Conservation (phyloP, 2,113 vertebrate species). For the Bubo blakistoni region DNA sequence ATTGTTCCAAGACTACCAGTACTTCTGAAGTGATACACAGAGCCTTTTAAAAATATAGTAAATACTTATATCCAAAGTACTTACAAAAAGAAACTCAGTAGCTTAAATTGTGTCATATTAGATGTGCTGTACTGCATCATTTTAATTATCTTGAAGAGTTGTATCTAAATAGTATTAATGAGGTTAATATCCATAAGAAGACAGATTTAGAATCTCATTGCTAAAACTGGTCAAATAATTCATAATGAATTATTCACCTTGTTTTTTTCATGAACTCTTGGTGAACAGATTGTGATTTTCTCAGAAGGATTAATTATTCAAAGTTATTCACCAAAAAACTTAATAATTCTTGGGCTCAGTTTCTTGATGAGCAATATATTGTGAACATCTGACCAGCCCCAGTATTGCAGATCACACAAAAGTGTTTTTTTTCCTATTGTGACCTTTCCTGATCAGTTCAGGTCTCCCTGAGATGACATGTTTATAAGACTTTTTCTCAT, state of each 20-base stretch:
- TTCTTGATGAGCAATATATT: conserved; percentile 56
- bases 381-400: conserved; percentile 41
- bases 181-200: conserved; percentile 51
- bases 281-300: conserved; percentile 69
- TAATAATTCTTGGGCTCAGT: conserved; percentile 48
- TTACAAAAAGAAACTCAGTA: neutral
- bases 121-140: neutral
- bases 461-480: neutral
- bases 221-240: conserved; percentile 69
- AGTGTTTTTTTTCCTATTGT: neutral
- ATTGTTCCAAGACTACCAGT: neutral
- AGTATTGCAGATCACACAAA: neutral
- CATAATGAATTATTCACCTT: conserved; percentile 70
- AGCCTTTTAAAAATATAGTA: neutral
- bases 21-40: neutral
- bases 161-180: conserved; percentile 36
- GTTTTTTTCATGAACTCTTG: conserved; percentile 60
- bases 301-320: conserved; percentile 67
- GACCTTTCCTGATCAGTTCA: neutral
- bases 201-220: conserved; percentile 64
- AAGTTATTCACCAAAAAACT: conserved; percentile 66
- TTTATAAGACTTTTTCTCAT: neutral
- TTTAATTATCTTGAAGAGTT: conserved; percentile 7
- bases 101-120: neutral
- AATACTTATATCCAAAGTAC: neutral